Percentiles rank a stretch among this genome's conserved stretches.
These are phyloP conservation scores for Copidosoma aretas DNA, from an alignment of 2,888 invertebrate genomes.

Conservation along the genomic window DNA sequence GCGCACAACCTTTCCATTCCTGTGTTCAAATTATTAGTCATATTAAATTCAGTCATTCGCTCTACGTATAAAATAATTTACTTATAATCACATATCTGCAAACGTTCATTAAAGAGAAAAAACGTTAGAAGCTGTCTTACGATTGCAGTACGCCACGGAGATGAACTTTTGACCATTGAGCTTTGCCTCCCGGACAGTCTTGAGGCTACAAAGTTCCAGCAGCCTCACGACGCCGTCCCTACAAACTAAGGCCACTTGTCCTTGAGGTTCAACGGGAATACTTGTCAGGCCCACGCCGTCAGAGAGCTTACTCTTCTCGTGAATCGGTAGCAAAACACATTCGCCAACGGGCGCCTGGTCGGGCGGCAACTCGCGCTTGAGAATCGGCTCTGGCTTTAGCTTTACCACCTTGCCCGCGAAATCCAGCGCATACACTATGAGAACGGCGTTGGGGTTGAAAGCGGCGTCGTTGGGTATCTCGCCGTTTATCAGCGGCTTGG, in stretches of 20 bases:
- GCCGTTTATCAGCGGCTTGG: slow-evolving; percentile 67
- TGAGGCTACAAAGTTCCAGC: slow-evolving; percentile 75
- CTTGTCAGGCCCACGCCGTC: slow-evolving; percentile 11
- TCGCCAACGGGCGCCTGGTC: slow-evolving; percentile 73
- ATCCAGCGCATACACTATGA: slow-evolving; percentile 68
- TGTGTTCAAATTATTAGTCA: too few species aligned
- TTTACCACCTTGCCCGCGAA: slow-evolving; percentile 65
- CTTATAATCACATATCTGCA: too few species aligned
- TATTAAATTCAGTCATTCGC: too few species aligned
- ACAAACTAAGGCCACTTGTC: slow-evolving; percentile 77
- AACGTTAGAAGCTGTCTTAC: slow-evolving; percentile 61
- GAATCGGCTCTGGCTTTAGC: slow-evolving; percentile 69
- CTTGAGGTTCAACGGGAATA: slow-evolving; percentile 44
- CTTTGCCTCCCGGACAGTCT: slow-evolving; percentile 72
- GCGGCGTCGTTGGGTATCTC: slow-evolving; percentile 58
- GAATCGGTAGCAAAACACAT: slow-evolving; percentile 71
- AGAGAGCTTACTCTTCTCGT: slow-evolving; percentile 47
- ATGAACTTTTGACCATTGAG: slow-evolving; percentile 74
- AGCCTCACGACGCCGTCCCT: slow-evolving; percentile 78
- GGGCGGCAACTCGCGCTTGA: slow-evolving; percentile 68
- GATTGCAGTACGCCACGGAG: slow-evolving; percentile 85
- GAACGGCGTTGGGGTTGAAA: slow-evolving; percentile 57
- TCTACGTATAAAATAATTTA: too few species aligned
- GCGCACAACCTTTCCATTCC: slow-evolving; percentile 85
- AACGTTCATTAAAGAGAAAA: slow-evolving; percentile 1